A percentile compares a stretch with the other conserved stretches of the same genome.
These are phyloP conservation scores for Tribolium castaneum DNA, from an alignment of 1,140 invertebrate genomes.

Conservation along the genomic window DNA sequence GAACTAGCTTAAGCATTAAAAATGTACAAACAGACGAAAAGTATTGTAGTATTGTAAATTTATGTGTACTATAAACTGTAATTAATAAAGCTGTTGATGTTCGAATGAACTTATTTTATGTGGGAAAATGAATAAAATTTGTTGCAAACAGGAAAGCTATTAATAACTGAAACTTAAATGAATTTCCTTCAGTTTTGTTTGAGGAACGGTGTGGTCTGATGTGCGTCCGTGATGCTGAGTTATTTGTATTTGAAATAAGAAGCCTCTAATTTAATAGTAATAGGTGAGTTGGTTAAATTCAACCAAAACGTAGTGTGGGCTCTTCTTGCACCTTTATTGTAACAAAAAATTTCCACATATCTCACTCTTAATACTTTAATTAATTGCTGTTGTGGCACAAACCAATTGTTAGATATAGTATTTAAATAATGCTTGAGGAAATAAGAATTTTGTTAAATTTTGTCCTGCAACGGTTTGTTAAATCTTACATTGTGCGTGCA, in stretches of 20 bases:
- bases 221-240: not conserved
- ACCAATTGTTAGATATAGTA: too few relatives aligned
- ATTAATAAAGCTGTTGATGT: not conserved
- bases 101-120: not conserved
- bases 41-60: not conserved
- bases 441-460: too few relatives aligned
- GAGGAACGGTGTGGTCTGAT: not conserved
- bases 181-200: slow-evolving; percentile 1
- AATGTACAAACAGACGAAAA: not conserved
- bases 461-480: not conserved
- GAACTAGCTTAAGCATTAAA: not conserved
- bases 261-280: not conserved
- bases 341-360: too few relatives aligned
- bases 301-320: too few relatives aligned
- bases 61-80: not conserved
- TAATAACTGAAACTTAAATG: slow-evolving; percentile 9
- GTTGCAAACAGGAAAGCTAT: not conserved
- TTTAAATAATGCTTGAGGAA: too few relatives aligned
- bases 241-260: too few relatives aligned
- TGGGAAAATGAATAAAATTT: not conserved
- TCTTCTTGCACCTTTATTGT: too few relatives aligned
- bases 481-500: not conserved
- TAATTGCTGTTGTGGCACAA: too few relatives aligned
- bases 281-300: too few relatives aligned
- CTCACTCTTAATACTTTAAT: too few relatives aligned